Evolutionary conservation across 2,797 vertebrate genomes (phyloP).

Genomic region (Phrynocephalus guinanensis): DNA sequence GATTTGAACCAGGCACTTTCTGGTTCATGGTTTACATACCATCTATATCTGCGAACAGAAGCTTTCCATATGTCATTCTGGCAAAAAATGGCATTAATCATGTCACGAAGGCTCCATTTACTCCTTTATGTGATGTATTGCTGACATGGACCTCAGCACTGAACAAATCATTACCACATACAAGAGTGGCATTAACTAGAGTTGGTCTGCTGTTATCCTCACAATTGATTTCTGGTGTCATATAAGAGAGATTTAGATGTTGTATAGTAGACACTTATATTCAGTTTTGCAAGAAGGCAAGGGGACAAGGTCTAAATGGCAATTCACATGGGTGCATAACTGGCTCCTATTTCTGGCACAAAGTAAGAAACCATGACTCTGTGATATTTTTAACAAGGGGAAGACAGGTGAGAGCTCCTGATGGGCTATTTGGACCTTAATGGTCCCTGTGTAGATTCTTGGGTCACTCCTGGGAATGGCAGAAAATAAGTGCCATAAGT

Average conservation of each 20-base stretch:
- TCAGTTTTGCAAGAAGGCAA: not conserved
- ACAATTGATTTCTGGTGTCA: not conserved
- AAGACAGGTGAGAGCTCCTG: not conserved
- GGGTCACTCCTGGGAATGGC: constrained; percentile 5
- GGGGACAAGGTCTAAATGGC: not conserved
- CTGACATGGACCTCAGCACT: not conserved
- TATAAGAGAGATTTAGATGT: not conserved
- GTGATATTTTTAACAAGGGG: constrained; percentile 2
- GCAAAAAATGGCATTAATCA: constrained; percentile 19
- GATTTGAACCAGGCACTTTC: not conserved
- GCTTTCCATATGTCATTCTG: constrained; percentile 15
- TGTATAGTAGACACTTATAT: not conserved
- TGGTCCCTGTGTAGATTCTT: not conserved
- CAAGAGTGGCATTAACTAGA: not conserved
- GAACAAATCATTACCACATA: constrained; percentile 11
- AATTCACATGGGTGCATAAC: not conserved
- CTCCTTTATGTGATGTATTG: not conserved
- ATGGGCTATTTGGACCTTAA: not conserved
- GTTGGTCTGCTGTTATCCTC: not conserved
- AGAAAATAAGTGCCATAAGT: not conserved
- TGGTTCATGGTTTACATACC: not conserved
- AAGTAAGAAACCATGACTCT: constrained; percentile 7
- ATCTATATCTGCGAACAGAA: not conserved
- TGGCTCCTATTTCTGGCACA: not conserved
- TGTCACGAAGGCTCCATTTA: not conserved